Conservation (phyloP, 2,888 invertebrate species). For the Leptopilina drosophilae region DNA sequence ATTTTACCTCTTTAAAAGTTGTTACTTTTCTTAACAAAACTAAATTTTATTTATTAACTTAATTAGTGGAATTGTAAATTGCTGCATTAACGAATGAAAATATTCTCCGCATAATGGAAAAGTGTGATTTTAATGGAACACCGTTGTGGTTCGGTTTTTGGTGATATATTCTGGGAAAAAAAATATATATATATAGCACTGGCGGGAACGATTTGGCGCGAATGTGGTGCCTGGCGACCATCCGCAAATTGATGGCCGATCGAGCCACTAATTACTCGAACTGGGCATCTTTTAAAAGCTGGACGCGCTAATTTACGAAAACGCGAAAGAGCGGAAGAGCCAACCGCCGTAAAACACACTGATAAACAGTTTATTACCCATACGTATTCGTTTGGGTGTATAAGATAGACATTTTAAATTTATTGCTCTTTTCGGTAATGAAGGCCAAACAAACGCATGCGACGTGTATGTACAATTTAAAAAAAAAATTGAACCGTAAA, state of each 20-base stretch:
- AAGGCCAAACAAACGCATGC: background rate
- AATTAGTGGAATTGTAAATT: no score
- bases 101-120: background rate
- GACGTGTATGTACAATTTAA: background rate
- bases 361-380: slow-evolving; percentile 37
- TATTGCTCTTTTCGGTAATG: slow-evolving; percentile 8
- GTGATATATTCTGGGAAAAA: slow-evolving; percentile 13
- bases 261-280: slow-evolving; percentile 69
- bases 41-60: no score
- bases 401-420: slow-evolving; percentile 13
- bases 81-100: background rate
- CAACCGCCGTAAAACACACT: slow-evolving; percentile 25
- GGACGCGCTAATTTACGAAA: slow-evolving; percentile 58
- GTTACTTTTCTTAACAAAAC: no score
- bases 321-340: slow-evolving; percentile 35
- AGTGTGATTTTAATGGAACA: background rate
- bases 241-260: slow-evolving; percentile 71
- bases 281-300: slow-evolving; percentile 68
- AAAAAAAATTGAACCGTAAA: background rate
- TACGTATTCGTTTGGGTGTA: background rate
- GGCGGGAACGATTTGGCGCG: slow-evolving; percentile 31
- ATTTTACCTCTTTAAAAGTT: no score
- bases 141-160: slow-evolving; percentile 8
- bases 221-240: slow-evolving; percentile 44
- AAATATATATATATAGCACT: background rate